phyloP scores from a whole-genome alignment of 2,888 invertebrate species.

The Odontothrips loti region DNA sequence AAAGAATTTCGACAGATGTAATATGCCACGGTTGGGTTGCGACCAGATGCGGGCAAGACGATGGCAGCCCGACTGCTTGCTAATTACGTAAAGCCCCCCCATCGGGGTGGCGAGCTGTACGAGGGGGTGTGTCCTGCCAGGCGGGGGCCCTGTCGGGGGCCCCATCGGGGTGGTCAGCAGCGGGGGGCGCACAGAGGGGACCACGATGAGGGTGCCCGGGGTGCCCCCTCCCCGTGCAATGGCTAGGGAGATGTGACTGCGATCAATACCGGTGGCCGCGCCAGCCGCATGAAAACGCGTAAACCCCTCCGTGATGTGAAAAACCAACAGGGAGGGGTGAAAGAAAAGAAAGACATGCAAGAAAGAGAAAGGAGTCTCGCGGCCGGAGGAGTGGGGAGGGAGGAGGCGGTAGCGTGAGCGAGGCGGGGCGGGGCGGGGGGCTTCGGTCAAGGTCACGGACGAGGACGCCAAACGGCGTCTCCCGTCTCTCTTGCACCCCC shows the following conservation, averaged over 20 bases:
- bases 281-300: neutral
- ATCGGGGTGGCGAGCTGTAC: too few species aligned
- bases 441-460: constrained; percentile 3
- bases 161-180: constrained; percentile 28
- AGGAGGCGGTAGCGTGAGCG: neutral
- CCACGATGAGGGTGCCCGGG: too few species aligned
- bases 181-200: neutral
- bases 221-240: too few species aligned
- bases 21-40: too few species aligned
- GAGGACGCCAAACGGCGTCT: neutral
- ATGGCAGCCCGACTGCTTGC: too few species aligned
- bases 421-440: neutral
- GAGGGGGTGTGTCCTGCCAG: too few species aligned
- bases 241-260: neutral
- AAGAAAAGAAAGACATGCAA: neutral
- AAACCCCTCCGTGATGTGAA: too few species aligned
- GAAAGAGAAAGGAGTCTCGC: neutral
- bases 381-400: neutral
- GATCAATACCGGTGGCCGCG: constrained; percentile 19
- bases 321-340: neutral
- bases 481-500: neutral
- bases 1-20: too few species aligned
- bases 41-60: too few species aligned
- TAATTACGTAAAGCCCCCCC: too few species aligned
- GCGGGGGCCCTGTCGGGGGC: constrained; percentile 24